Conservation (phyloP, 2,113 vertebrate genomes). For the Chaetura pelagica region DNA sequence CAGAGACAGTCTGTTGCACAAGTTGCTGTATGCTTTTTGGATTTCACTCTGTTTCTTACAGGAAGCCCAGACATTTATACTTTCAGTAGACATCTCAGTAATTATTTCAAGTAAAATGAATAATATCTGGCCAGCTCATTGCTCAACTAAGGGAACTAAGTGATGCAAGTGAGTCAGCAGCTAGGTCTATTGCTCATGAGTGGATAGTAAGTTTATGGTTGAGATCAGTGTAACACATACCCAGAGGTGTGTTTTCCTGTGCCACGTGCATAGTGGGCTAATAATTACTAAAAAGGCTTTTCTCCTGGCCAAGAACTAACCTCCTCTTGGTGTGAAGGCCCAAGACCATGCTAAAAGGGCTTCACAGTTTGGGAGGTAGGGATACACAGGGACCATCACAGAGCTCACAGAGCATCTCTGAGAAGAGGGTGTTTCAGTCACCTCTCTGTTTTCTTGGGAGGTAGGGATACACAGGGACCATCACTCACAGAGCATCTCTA, state of each 20-base stretch:
- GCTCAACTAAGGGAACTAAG: not conserved
- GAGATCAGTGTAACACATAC: not conserved
- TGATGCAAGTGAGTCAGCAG: not conserved
- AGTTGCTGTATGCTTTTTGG: not conserved
- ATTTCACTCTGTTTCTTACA: not conserved
- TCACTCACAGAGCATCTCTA: not conserved
- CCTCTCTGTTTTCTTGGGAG: not conserved
- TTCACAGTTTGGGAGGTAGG: not conserved
- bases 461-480: not conserved
- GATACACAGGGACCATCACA: not conserved
- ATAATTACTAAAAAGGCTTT: not conserved
- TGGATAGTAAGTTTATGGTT: not conserved
- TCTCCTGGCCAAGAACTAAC: not conserved
- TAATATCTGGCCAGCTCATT: constrained; percentile 23
- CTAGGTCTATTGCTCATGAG: not conserved
- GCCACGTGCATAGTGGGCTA: not conserved
- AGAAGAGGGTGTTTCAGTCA: not conserved
- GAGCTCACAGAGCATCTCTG: not conserved
- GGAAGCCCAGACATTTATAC: not conserved
- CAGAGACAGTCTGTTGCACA: not conserved
- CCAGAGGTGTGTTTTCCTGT: not conserved
- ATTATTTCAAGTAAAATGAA: constrained; percentile 32
- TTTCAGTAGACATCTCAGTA: not conserved
- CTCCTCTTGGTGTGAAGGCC: not conserved
- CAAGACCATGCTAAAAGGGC: not conserved